phyloP scores from a whole-genome alignment of 2,888 invertebrate genomes.

The Phalera bucephala region DNA sequence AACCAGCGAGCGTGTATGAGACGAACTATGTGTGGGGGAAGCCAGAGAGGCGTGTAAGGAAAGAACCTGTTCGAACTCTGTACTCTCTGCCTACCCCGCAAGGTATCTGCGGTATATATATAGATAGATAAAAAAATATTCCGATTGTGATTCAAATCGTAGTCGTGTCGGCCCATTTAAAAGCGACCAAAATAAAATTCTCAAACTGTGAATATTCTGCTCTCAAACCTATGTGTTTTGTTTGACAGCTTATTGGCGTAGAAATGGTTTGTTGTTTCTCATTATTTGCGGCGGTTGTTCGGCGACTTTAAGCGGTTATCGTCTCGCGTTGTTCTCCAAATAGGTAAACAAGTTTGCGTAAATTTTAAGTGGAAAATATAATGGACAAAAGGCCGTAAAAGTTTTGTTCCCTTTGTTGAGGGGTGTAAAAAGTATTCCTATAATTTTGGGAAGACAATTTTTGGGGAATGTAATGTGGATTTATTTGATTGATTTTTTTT shows the following conservation, averaged over 20 bases:
- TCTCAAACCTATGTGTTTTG: slow-evolving; percentile 65
- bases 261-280: slow-evolving; percentile 40
- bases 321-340: slow-evolving; percentile 13
- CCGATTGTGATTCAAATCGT: slow-evolving; percentile 7
- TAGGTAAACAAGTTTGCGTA: slow-evolving; percentile 28
- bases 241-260: slow-evolving; percentile 60
- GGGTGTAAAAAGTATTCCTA: too few species aligned
- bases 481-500: too few species aligned
- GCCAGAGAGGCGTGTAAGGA: too few species aligned
- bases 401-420: background rate
- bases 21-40: too few species aligned
- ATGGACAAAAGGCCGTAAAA: background rate
- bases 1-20: too few species aligned
- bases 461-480: too few species aligned
- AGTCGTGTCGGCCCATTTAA: slow-evolving; percentile 29
- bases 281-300: slow-evolving; percentile 42
- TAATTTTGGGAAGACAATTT: too few species aligned
- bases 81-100: too few species aligned
- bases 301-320: slow-evolving; percentile 29
- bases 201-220: slow-evolving; percentile 40
- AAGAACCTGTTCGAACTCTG: too few species aligned
- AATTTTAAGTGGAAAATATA: slow-evolving; percentile 11
- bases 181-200: slow-evolving; percentile 19
- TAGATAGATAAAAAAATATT: slow-evolving; percentile 6
- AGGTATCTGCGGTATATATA: too few species aligned